These are phyloP conservation scores for Xestia c-nigrum DNA, from an alignment of 2,888 invertebrate genomes.

Conservation along the genomic window DNA sequence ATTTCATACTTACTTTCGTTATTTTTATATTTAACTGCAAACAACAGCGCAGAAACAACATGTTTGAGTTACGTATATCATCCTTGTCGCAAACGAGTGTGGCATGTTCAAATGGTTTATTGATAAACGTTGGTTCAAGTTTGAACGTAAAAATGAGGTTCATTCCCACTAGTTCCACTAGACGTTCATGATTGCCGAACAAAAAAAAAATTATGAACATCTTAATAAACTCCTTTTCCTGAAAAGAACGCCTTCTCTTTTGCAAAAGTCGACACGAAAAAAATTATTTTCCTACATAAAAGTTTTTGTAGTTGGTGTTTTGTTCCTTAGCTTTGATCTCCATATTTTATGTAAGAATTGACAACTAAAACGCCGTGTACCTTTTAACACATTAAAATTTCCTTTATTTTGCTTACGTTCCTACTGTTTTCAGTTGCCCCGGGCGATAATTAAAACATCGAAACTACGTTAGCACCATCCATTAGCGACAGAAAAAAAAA, in stretches of 20 bases:
- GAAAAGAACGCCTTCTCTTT: not conserved
- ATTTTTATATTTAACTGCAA: too few relatives aligned
- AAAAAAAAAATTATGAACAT: too few relatives aligned
- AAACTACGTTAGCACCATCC: conserved; percentile 4
- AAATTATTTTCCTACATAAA: not conserved
- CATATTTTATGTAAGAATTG: not conserved
- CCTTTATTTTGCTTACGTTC: not conserved
- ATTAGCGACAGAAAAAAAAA: conserved; percentile 4
- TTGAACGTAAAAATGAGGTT: not conserved
- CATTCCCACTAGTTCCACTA: too few relatives aligned
- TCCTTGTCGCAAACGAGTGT: too few relatives aligned
- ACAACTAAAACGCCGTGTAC: not conserved
- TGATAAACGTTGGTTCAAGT: not conserved
- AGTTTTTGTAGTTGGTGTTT: too few relatives aligned
- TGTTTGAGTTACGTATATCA: too few relatives aligned
- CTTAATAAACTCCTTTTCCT: not conserved
- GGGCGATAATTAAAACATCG: not conserved
- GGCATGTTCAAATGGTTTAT: not conserved
- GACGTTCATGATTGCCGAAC: too few relatives aligned
- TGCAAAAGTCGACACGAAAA: not conserved
- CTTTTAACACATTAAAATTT: not conserved
- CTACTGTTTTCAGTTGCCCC: not conserved
- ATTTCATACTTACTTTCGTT: too few relatives aligned
- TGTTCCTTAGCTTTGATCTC: not conserved
- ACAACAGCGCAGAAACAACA: too few relatives aligned